Evolutionary conservation across 2,888 invertebrate genomes (phyloP), one percentile per base, ranked within the genome.

Genomic region (Tetrapedia diversipes): DNA sequence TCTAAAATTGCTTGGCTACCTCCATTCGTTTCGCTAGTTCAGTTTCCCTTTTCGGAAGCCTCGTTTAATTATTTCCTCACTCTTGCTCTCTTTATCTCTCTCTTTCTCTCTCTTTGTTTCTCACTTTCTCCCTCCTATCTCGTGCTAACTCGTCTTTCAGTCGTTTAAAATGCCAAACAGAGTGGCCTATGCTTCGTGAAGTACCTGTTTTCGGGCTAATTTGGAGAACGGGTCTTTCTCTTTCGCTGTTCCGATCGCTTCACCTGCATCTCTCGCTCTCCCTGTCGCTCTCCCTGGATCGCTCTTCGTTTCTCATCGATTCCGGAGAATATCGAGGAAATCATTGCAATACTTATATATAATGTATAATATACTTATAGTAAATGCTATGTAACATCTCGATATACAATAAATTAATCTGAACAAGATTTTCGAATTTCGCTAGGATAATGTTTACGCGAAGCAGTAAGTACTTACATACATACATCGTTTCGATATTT

Each of bases 1-100:
- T 56, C 60, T 72, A 73, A 81, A 79, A 64, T 74, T 73, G 65
- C 61, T 73, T 60, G 51, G 43, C 54, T 41, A 59, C 56, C 65
- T 39, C 43, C 45, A 34, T 65, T 67, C 53, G n/a, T 73, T 59
- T 65, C 60, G 47, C 19, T 43, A 65, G 39, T 39, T n/a, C 19
- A 19, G 29, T 22, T 39, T 45, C 47, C 59, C 32, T 37, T 57
- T 49, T 49, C 71, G 60, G 61, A 60, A 45, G 37, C 51, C 14
- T 8, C 51, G 43, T 69, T 78, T 68, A 59, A 81, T 78, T 64
- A 64, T 49, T 60, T 64, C 57, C 45, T 22, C 24, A 16, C 22
- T 47, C 45, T 29, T 10, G 27, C 49, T 6, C 39, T 56, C 57
- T n/a, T 47, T 49, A 14, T 41, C 29, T 27, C 64, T 7, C 34